A percentile compares a stretch with the other conserved stretches of the same genome.
phyloP scores from a whole-genome alignment of 2,888 invertebrate species.

The Papilio elwesi region DNA sequence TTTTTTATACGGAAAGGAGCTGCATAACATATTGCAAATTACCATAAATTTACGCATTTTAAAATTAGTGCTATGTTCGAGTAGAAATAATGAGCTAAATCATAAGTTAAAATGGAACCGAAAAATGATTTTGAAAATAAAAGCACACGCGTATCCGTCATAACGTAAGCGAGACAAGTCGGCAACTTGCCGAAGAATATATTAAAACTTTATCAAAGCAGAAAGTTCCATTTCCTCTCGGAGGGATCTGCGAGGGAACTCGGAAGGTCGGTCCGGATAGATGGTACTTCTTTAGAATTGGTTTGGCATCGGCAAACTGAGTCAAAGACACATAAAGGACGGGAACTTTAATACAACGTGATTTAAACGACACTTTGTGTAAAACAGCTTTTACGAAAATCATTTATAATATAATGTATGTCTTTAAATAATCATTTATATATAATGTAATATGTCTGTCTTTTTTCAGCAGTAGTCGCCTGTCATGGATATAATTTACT shows the following conservation, averaged over 20 bases:
- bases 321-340: constrained; percentile 36
- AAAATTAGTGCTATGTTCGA: too few species aligned
- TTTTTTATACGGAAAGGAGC: too few species aligned
- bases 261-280: constrained; percentile 51
- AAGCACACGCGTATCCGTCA: constrained; percentile 66
- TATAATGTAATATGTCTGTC: background rate
- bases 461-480: too few species aligned
- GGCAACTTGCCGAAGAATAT: constrained; percentile 79
- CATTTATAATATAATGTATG: background rate
- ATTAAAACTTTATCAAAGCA: constrained; percentile 84
- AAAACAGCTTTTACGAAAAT: background rate
- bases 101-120: constrained; percentile 40
- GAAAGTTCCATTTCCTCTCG: constrained; percentile 75
- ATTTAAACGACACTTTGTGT: constrained; percentile 26
- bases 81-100: too few species aligned
- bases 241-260: constrained; percentile 52
- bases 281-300: constrained; percentile 51
- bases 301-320: constrained; percentile 50
- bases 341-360: constrained; percentile 29
- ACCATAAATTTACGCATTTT: too few species aligned
- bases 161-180: constrained; percentile 72
- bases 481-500: too few species aligned
- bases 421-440: constrained; percentile 1
- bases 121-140: constrained; percentile 34
- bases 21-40: too few species aligned